Conservation (phyloP, 2,888 invertebrate genomes). For the Ornithoptera alexandrae region DNA sequence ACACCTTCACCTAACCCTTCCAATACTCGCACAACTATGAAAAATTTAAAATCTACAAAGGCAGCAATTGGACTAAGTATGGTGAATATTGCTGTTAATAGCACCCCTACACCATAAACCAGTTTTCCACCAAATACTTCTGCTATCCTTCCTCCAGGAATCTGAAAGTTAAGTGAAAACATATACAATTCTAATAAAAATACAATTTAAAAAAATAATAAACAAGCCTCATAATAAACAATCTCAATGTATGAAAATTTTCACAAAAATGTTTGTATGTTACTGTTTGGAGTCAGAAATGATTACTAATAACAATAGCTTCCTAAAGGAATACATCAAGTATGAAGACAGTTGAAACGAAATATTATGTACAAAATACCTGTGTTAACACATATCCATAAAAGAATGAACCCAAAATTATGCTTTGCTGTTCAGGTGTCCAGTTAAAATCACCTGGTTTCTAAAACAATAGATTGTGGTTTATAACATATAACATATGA, state of each 20-base stretch:
- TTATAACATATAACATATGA: not conserved
- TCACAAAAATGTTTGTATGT: too few relatives aligned
- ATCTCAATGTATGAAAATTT: too few relatives aligned
- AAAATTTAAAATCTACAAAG: constrained; percentile 81
- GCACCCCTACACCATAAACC: constrained; percentile 89
- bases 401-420: constrained; percentile 91
- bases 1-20: constrained; percentile 95
- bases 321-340: not conserved
- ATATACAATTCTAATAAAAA: not conserved
- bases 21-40: constrained; percentile 87
- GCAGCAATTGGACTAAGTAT: constrained; percentile 92
- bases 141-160: constrained; percentile 90
- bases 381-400: constrained; percentile 91
- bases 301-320: not conserved
- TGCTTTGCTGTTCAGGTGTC: constrained; percentile 88
- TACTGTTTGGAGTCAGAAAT: not conserved
- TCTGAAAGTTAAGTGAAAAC: constrained; percentile 45
- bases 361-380: constrained; percentile 52
- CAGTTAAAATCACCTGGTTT: constrained; percentile 87
- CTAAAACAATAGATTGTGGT: constrained; percentile 59
- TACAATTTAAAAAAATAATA: not conserved
- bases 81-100: constrained; percentile 90
- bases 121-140: constrained; percentile 93
- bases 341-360: not conserved
- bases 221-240: not conserved